A percentile compares a stretch with the other conserved stretches of the same genome.
These are phyloP conservation scores for Ptychobarbus kaznakovi DNA, from an alignment of 2,797 vertebrate genomes.

Conservation along the genomic window DNA sequence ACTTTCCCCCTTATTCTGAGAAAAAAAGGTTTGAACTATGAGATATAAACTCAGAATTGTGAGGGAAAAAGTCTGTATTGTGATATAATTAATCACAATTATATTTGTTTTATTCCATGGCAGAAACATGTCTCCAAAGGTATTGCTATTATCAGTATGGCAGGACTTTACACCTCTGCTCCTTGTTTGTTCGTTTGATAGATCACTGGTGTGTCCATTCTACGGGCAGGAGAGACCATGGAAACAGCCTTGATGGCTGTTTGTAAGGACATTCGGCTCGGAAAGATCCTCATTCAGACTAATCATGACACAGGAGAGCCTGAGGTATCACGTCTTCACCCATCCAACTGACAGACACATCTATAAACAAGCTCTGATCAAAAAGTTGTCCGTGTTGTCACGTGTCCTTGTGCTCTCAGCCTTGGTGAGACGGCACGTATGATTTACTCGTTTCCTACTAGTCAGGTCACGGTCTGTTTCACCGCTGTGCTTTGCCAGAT, in stretches of 20 bases:
- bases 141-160: background rate
- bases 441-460: background rate
- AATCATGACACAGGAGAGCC: constrained; percentile 91
- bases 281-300: constrained; percentile 94
- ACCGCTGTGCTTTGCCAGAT: constrained; percentile 2
- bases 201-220: constrained; percentile 91
- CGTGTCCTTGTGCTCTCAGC: constrained; percentile 19
- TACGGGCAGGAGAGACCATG: constrained; percentile 92
- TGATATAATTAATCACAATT: background rate
- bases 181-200: constrained; percentile 57
- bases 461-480: background rate
- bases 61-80: background rate
- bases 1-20: background rate
- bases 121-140: background rate
- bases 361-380: constrained; percentile 13
- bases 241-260: constrained; percentile 90
- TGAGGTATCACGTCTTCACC: constrained; percentile 74
- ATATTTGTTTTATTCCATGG: background rate
- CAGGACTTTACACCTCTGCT: background rate
- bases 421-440: background rate
- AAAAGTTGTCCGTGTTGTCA: background rate
- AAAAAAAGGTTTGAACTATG: background rate
- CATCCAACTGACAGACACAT: background rate
- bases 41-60: background rate
- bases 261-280: constrained; percentile 91